A percentile compares a stretch with the other conserved stretches of the same genome.
Conservation (phyloP, 2,797 vertebrate species). For the Hafferia zeledoni region DNA sequence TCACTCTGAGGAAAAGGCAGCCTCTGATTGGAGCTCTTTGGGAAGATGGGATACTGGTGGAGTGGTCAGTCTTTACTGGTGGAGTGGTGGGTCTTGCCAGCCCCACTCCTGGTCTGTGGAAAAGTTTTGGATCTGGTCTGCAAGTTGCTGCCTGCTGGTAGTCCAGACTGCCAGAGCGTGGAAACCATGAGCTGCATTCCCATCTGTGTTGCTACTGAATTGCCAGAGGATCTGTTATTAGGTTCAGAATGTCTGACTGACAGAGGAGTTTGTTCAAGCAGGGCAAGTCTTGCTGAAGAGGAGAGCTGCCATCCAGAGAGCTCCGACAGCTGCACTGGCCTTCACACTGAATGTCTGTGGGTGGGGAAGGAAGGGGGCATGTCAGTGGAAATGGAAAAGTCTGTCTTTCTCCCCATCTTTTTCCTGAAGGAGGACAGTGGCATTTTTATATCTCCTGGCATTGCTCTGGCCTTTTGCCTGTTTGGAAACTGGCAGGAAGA, state of each 20-base stretch:
- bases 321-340: background rate
- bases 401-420: background rate
- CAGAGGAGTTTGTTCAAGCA: background rate
- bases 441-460: background rate
- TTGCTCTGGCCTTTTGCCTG: background rate
- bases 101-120: slow-evolving; percentile 12
- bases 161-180: slow-evolving; percentile 2
- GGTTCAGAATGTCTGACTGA: background rate
- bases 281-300: background rate
- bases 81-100: background rate
- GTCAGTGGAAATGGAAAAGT: background rate
- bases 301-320: slow-evolving; percentile 22
- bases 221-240: background rate
- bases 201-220: background rate
- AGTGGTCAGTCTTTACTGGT: background rate
- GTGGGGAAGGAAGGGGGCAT: background rate
- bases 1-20: slow-evolving; percentile 1
- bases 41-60: slow-evolving; percentile 25
- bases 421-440: background rate
- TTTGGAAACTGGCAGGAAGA: slow-evolving; percentile 30
- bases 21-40: slow-evolving; percentile 18
- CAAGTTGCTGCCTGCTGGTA: slow-evolving; percentile 39
- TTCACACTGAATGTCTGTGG: background rate
- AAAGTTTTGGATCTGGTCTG: background rate
- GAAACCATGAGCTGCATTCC: background rate